Evolutionary conservation across 2,888 invertebrate genomes (phyloP), one percentile per base, ranked within the genome.

Genomic region (Megalurothrips usitatus): DNA sequence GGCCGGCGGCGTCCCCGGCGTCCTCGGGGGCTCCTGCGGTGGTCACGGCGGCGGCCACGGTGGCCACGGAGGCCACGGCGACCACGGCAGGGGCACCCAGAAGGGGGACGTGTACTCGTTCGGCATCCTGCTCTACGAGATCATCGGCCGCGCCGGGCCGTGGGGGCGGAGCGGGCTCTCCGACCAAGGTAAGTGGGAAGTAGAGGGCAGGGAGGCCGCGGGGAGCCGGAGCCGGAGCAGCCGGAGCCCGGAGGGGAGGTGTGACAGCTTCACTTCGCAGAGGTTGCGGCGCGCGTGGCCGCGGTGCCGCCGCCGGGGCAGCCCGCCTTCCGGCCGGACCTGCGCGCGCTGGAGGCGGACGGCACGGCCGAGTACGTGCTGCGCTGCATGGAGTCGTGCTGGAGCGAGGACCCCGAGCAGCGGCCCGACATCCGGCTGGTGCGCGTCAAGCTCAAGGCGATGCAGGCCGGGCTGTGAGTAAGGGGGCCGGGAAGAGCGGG

Each of bases 51-150:
- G 58, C 14, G 12, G 17, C 17, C 68, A 19, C 23, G 68, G 68
- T 23, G n/a, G 23, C 23, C 68, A 75, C 68, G 9, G 11, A 9
- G n/a, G 23, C 68, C 68, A 68, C 23, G 68, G 23, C 68, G 26
- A 17, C 58, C 58, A 58, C 58, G 68, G 68, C 0, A 87, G 93
- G 82, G 96, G 96, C n/a, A 92, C 94, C 0, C 95, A 95, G 86
- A 95, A 94, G 85, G 96, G 94, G 28, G 95, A 95, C 85, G 92
- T 94, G 14, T 95, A 94, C 86, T 93, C 94, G 0, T 96, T 96
- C 86, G 94, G 92, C 0, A 93, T 96, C 83, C 91, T 96, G 47
- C 88, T 96, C 1, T 95, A 95, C 85, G 96, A 96, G 87, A 94
- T 96, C 82, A 90, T 95, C 80, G 93, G 94, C 0, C 88, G 96